These are phyloP conservation scores for Corythornis vintsioides DNA, from an alignment of 2,113 vertebrate genomes.

Conservation along the genomic window DNA sequence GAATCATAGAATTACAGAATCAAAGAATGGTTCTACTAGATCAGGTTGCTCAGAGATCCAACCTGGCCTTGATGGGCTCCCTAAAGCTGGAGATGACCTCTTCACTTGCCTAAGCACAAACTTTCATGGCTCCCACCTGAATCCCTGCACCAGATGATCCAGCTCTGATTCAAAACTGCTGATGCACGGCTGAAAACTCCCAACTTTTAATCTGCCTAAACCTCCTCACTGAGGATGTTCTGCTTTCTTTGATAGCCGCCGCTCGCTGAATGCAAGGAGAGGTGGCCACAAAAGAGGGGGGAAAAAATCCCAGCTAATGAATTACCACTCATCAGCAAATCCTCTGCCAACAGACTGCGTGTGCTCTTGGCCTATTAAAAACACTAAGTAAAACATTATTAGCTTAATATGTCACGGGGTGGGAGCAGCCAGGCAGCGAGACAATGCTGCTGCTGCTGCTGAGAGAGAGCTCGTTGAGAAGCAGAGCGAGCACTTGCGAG, in stretches of 20 bases:
- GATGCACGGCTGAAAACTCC: background rate
- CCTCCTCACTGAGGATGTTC: background rate
- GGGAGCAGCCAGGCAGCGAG: background rate
- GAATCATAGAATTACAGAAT: background rate
- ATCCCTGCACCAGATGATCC: background rate
- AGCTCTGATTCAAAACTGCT: background rate
- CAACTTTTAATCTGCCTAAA: constrained; percentile 21
- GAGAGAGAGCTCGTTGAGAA: background rate
- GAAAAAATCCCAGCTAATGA: background rate
- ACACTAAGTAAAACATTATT: background rate
- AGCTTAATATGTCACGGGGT: background rate
- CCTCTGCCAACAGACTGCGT: background rate
- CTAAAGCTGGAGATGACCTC: background rate
- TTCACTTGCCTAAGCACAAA: background rate
- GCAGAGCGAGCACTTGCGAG: background rate
- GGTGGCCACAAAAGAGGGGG: background rate
- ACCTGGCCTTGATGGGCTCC: background rate
- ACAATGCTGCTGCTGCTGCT: background rate
- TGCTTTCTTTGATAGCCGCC: background rate
- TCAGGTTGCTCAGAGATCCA: background rate
- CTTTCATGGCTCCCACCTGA: background rate
- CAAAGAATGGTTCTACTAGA: background rate
- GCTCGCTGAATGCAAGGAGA: background rate
- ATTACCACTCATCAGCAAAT: constrained; percentile 28
- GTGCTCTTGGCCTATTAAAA: background rate